phyloP scores from a whole-genome alignment of 2,888 invertebrate species.

The Neoaliturus tenellus region DNA sequence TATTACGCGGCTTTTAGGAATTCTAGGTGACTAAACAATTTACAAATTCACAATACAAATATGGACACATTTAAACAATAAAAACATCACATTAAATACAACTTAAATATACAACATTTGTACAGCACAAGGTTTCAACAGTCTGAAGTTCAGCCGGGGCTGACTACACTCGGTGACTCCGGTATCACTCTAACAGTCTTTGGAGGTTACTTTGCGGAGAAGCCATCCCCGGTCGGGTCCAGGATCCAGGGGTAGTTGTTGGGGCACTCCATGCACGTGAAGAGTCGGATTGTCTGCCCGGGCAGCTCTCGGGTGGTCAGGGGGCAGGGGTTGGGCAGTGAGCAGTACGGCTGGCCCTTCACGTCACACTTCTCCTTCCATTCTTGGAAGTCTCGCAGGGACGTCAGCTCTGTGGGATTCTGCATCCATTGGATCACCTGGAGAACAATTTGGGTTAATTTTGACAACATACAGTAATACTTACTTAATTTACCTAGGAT shows the following conservation, averaged over 20 bases:
- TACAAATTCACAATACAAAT: constrained; percentile 38
- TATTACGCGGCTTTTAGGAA: neutral
- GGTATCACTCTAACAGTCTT: constrained; percentile 23
- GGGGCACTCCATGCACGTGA: constrained; percentile 97
- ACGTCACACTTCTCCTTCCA: constrained; percentile 98
- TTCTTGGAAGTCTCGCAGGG: constrained; percentile 92
- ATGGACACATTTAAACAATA: constrained; percentile 42
- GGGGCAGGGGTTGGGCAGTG: constrained; percentile 93
- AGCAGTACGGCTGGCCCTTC: constrained; percentile 95
- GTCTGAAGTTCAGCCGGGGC: neutral
- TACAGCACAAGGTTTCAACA: constrained; percentile 6
- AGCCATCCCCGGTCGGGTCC: constrained; percentile 96
- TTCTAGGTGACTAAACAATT: constrained; percentile 13
- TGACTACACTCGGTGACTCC: neutral
- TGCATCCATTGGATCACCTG: constrained; percentile 98
- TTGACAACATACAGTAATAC: too few species aligned
- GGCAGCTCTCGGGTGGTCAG: constrained; percentile 93
- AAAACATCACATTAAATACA: constrained; percentile 50
- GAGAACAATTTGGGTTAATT: too few species aligned
- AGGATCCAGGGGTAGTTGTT: constrained; percentile 97
- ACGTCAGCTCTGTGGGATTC: constrained; percentile 91
- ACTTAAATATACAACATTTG: constrained; percentile 50
- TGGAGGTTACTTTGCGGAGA: constrained; percentile 78
- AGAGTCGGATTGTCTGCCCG: constrained; percentile 93
- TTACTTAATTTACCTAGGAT: too few species aligned